Evolutionary conservation across 1,140 invertebrate species (phyloP).

Genomic region (Trichomalopsis sarcophagae): DNA sequence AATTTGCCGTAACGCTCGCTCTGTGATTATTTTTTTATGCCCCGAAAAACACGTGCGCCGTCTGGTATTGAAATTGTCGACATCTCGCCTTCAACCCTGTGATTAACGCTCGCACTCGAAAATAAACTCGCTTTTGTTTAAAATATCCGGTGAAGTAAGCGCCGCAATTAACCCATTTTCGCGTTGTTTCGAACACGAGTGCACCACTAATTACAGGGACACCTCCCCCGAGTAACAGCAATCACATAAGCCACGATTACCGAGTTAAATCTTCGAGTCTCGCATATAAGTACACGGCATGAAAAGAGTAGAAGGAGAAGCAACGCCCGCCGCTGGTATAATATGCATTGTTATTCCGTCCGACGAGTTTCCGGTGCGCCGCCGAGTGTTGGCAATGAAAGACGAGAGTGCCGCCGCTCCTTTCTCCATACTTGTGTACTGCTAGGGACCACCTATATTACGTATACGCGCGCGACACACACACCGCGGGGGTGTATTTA

Average conservation of each 20-base stretch:
- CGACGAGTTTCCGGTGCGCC: slow-evolving; percentile 34
- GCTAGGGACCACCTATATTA: not conserved
- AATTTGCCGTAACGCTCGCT: not conserved
- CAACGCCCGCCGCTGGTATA: not conserved
- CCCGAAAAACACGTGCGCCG: not conserved
- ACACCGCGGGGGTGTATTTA: not conserved
- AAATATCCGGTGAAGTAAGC: not conserved
- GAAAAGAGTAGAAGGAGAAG: not conserved
- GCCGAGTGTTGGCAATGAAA: not conserved
- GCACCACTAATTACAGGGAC: too few relatives aligned
- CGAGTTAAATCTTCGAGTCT: slow-evolving; percentile 22
- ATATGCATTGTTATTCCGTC: slow-evolving; percentile 40
- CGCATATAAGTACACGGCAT: not conserved
- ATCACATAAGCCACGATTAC: not conserved
- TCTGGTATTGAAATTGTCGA: not conserved
- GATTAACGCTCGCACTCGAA: not conserved
- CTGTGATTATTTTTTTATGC: not conserved
- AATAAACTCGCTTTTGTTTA: not conserved
- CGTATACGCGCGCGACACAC: not conserved
- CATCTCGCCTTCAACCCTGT: not conserved
- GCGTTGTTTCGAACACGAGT: not conserved
- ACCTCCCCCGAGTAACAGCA: not conserved
- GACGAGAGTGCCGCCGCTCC: slow-evolving; percentile 25
- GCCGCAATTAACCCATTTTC: not conserved
- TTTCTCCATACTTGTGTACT: not conserved